Percentiles rank a stretch among this genome's conserved stretches.
Conservation (phyloP, 1,140 invertebrate species). For the Drosophila subpulchrella region DNA sequence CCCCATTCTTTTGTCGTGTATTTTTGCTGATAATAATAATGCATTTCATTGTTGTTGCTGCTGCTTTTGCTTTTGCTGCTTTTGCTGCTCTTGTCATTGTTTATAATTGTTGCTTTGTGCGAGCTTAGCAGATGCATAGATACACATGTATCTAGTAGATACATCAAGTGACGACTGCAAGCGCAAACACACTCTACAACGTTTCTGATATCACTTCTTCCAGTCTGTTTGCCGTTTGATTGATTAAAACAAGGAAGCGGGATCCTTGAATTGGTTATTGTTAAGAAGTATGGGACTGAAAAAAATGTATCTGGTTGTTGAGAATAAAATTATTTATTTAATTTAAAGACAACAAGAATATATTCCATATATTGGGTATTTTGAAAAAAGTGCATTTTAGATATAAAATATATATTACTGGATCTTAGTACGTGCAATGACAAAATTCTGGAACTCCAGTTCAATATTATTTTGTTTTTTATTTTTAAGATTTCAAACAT, state of each 20-base stretch:
- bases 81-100: constrained; percentile 60
- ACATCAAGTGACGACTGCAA: constrained; percentile 21
- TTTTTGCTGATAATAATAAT: constrained; percentile 80
- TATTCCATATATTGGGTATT: no score
- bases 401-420: no score
- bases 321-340: no score
- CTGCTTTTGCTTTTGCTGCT: constrained; percentile 22
- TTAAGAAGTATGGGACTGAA: neutral
- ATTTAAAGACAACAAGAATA: neutral
- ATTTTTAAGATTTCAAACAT: no score
- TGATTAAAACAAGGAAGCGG: constrained; percentile 56
- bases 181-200: constrained; percentile 12
- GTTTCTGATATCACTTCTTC: constrained; percentile 31
- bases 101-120: constrained; percentile 72
- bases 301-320: no score
- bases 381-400: no score
- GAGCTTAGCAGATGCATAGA: constrained; percentile 50
- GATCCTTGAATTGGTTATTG: neutral
- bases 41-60: constrained; percentile 63
- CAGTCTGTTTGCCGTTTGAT: constrained; percentile 36
- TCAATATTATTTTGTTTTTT: no score
- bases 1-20: constrained; percentile 71
- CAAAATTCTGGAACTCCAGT: no score
- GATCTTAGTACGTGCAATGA: no score
- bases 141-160: constrained; percentile 50